Evolutionary conservation across 1,140 invertebrate species (phyloP), one percentile per base, ranked within the genome.

Genomic region (Pogonomyrmex barbatus): DNA sequence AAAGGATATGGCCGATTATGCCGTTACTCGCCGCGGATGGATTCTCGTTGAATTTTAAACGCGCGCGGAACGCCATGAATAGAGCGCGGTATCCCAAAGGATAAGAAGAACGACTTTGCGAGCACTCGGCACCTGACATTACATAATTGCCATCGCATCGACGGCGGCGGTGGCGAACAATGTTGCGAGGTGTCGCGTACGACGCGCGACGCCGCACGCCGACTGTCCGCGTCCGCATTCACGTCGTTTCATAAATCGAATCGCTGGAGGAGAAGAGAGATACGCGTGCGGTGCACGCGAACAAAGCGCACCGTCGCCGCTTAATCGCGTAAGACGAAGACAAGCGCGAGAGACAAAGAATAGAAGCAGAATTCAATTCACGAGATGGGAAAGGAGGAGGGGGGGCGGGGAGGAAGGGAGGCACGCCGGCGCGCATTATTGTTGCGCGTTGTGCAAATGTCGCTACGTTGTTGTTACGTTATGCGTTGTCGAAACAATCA

Each of bases 201-300:
- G 30, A n/a, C 58, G 47, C 47, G 24, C 24, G 24, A 24, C 24
- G 47, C 24, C 47, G 62, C 45, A 24, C 24, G 24, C 39, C 52
- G 60, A 68, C 30, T n/a, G 24, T 33, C 14, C 77, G 50, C 24
- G 36, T 56, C 36, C 63, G 50, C 47, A 56, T 81, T 81, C 76
- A 52, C 45, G 60, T 65, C 65, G 47, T 70, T 56, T 81, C 67
- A 70, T 52, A 45, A 81, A 54, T 81, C 77, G 50, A 81, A 70
- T 70, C 47, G 47, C 14, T 8, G n/a, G 9, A 17, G 63, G 42
- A 68, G 62, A 79, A 36, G 65, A 65, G 45, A 68, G 17, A 52
- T 52, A 52, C 62, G 68, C 45, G 77, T 65, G 17, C 50, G 52
- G 52, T 52, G 71, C 71, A 33, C 56, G 12, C 62, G n/a, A 68